Evolutionary conservation across 1,140 invertebrate species (phyloP), one percentile per base, ranked within the genome.

Genomic region (Camponotus pennsylvanicus): DNA sequence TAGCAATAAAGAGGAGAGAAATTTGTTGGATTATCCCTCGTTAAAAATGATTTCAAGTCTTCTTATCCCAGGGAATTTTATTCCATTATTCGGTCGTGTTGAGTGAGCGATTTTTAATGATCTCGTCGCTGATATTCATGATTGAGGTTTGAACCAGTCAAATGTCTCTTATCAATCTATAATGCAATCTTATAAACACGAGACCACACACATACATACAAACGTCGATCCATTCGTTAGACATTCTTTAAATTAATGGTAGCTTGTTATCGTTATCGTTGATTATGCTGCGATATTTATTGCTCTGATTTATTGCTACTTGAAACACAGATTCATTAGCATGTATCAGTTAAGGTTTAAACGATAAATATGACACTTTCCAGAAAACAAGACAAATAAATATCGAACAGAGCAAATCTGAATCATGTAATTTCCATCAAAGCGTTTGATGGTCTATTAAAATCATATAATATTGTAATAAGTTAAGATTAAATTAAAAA

Each of bases 151-250:
- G 66, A 18, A 78, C 32, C 34, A 37, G 13, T 0, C 21, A 32
- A 86, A 34, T 70, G 73, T 76, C 59, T 70, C 57, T 63, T 71
- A 37, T 27, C 15, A 63, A 49, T 79, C 9, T 37, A 27, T 27
- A 27, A 27, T 27, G 15, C 15, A 55, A 57, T 80, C 8, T 34
- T 21, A 69, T 52, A 69, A 69, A 40, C 9, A 45, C 15, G 49
- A 82, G 13, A 64, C 63, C 11, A 42, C n/a, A 15, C 40, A 67
- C 13, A 57, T 13, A 55, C 3, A 57, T 27, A 27, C 27, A 27
- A 27, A 27, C 27, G 49, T 63, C 4, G 59, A 49, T 27, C 7
- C 34, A 21, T 84, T 84, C 32, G 32, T 84, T 40, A 66, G 59
- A 9, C 21, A 7, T 1, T 40, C 21, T 84, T 84, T 37, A 32